Percentiles rank a stretch among this genome's conserved stretches.
These are phyloP conservation scores for Nemurella pictetii DNA, from an alignment of 2,888 invertebrate genomes.

Conservation along the genomic window DNA sequence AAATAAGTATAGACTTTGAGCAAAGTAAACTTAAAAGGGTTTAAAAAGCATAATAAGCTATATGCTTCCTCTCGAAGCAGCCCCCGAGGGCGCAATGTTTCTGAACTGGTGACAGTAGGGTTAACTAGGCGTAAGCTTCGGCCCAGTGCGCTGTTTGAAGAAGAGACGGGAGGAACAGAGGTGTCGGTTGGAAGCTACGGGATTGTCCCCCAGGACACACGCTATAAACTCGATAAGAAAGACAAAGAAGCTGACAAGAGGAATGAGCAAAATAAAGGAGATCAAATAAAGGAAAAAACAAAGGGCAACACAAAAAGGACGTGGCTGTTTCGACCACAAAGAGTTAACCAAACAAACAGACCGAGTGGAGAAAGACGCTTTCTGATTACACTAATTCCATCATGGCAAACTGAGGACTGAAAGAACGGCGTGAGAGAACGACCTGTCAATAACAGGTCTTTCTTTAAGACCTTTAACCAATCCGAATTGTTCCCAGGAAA, in stretches of 20 bases:
- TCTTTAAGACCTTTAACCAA: not conserved
- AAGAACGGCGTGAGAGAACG: not conserved
- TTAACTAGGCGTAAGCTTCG: conserved; percentile 24
- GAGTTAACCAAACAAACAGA: conserved; percentile 25
- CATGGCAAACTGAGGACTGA: not conserved
- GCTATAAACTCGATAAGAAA: conserved; percentile 25
- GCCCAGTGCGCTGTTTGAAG: conserved; percentile 19
- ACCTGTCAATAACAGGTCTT: conserved; percentile 20
- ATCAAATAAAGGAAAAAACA: conserved; percentile 31
- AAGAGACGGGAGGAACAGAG: conserved; percentile 5
- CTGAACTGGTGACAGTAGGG: conserved; percentile 24
- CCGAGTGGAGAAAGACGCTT: conserved; percentile 8
- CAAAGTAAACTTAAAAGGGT: not conserved
- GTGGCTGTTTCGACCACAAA: conserved; percentile 28
- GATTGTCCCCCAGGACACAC: conserved; percentile 23
- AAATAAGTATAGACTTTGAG: not conserved
- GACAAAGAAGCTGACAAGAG: conserved; percentile 29
- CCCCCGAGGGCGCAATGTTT: not conserved
- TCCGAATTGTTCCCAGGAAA: not conserved
- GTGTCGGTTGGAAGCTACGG: conserved; percentile 18
- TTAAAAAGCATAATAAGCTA: not conserved
- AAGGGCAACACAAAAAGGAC: conserved; percentile 25
- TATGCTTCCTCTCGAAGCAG: not conserved
- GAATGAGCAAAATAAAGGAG: conserved; percentile 25
- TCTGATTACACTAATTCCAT: conserved; percentile 32